These are phyloP conservation scores for Miichthys miiuy DNA, from an alignment of 2,797 vertebrate genomes.

Conservation along the genomic window DNA sequence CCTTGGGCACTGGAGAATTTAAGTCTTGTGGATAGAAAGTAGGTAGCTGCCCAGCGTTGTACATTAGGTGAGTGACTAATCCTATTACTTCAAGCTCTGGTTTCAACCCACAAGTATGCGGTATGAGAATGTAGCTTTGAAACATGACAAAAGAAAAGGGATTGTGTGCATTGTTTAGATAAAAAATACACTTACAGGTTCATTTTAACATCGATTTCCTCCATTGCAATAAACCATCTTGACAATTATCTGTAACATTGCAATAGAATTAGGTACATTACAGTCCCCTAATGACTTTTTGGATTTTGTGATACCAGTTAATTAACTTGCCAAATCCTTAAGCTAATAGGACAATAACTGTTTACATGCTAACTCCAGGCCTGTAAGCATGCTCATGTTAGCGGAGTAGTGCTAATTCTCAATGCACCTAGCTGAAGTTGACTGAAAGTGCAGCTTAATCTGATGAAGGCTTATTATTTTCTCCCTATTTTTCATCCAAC, in stretches of 20 bases:
- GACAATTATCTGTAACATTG: neutral
- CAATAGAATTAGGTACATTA: neutral
- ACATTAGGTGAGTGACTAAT: slow-evolving; percentile 35
- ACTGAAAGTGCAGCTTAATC: no score
- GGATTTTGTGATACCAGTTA: neutral
- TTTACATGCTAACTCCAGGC: neutral
- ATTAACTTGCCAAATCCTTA: neutral
- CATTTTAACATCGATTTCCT: neutral
- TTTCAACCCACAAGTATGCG: slow-evolving; percentile 16
- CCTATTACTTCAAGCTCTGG: neutral
- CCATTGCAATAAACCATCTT: neutral
- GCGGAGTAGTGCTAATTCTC: neutral
- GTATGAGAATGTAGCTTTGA: neutral
- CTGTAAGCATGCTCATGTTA: no score
- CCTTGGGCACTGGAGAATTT: slow-evolving; percentile 62
- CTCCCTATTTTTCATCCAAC: neutral
- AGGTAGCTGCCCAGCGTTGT: slow-evolving; percentile 38
- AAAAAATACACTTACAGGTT: neutral
- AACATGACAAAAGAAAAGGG: neutral
- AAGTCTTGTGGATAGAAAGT: slow-evolving; percentile 48
- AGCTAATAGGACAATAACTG: neutral
- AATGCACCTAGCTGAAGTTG: neutral
- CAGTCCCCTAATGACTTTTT: neutral
- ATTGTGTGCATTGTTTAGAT: neutral
- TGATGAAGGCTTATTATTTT: no score